Evolutionary conservation across 2,888 invertebrate species (phyloP), one percentile per base, ranked within the genome.

Genomic region (Tenthredo amoena): DNA sequence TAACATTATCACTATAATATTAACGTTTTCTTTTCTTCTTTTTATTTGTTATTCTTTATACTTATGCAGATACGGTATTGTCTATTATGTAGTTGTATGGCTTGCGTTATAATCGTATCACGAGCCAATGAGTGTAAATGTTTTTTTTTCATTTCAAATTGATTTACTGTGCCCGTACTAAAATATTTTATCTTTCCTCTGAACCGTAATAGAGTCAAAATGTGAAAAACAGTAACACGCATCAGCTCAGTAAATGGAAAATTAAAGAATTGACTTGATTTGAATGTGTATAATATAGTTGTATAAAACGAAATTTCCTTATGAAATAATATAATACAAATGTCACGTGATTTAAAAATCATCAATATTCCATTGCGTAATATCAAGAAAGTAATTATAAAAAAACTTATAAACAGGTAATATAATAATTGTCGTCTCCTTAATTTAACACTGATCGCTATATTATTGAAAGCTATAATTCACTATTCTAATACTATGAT

Each of bases 51-150:
- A 86, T 82, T 40, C 87, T 87, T 85, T 85, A 81, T 85, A 85
- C 86, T 90, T 89, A 91, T 87, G 87, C 87, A 89, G 88, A 89
- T 89, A 90, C 88, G 87, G 91, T 92, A 92, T 92, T 92, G 92
- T 92, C 92, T 92, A 92, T 91, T 88, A 89, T 89, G 89, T 89
- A 90, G 88, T 91, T 91, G 86, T 85, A 77, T 86, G 71, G 55
- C 65, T 83, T 65, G 82, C 82, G 79, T 40, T 81, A 40, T 62
- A 37, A 81, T 81, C 37, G 26, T 81, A 81, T 81, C 79, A 10
- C 40, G 58, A 81, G 79, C 62, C 40, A 37, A 81, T 62, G 58
- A 15, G 37, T 62, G 79, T 62, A 62, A 6, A 21, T 50, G 10
- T 50, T 43, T 26, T 47, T 82, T 47, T 37, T 26, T 26, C 5